Percentiles rank a stretch among this genome's conserved stretches.
phyloP scores from a whole-genome alignment of 2,888 invertebrate species.

The Drosophila barbarae region DNA sequence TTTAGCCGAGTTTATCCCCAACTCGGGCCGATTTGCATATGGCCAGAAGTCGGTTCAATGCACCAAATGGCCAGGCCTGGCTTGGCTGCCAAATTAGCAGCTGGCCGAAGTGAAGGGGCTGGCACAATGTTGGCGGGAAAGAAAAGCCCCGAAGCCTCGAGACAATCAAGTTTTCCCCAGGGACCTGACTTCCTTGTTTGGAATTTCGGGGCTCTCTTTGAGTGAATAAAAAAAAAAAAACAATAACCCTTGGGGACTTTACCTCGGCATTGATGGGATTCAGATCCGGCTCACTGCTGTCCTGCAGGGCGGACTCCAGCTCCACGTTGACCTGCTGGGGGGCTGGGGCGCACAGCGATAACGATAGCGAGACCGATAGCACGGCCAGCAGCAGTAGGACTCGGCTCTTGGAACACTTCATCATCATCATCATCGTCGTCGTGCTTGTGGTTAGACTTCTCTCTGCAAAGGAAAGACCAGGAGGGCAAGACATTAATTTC shows the following conservation, averaged over 20 bases:
- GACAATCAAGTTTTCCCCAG: slow-evolving; percentile 37
- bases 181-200: slow-evolving; percentile 23
- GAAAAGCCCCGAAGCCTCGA: slow-evolving; percentile 5
- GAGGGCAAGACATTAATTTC: neutral
- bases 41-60: slow-evolving; percentile 38
- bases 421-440: slow-evolving; percentile 38
- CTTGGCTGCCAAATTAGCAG: slow-evolving; percentile 49
- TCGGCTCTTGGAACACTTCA: slow-evolving; percentile 66
- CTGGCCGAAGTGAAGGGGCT: slow-evolving; percentile 45
- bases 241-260: slow-evolving; percentile 46
- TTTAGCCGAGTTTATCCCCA: neutral
- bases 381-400: slow-evolving; percentile 61
- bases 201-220: neutral
- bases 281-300: slow-evolving; percentile 65
- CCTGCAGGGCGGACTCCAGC: slow-evolving; percentile 64
- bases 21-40: slow-evolving; percentile 27
- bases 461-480: slow-evolving; percentile 13
- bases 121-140: slow-evolving; percentile 17
- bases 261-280: slow-evolving; percentile 79
- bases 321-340: slow-evolving; percentile 50
- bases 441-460: neutral
- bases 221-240: neutral
- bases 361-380: slow-evolving; percentile 52
- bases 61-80: slow-evolving; percentile 13
- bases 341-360: slow-evolving; percentile 41